phyloP scores from a whole-genome alignment of 2,888 invertebrate genomes.

The Cerastis rubricosa region DNA sequence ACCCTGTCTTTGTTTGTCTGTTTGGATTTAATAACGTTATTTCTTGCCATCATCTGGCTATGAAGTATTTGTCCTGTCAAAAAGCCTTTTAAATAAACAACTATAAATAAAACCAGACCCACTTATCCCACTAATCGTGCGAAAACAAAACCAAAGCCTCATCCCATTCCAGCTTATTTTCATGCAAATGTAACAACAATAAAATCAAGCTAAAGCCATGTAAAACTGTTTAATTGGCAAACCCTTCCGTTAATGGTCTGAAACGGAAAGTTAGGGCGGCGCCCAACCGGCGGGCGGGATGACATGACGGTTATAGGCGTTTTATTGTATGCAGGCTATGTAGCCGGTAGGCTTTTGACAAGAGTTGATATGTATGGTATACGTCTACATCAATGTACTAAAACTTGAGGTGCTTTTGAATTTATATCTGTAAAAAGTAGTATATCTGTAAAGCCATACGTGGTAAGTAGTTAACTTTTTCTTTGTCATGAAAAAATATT shows the following conservation, averaged over 20 bases:
- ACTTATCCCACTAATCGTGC: conserved; percentile 34
- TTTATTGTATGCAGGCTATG: conserved; percentile 43
- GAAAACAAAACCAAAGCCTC: conserved; percentile 27
- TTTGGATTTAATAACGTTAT: not conserved
- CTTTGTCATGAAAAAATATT: not conserved
- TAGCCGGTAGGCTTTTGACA: conserved; percentile 6
- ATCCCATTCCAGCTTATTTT: conserved; percentile 68
- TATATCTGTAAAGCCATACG: not conserved
- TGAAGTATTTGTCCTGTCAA: not conserved
- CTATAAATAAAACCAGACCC: not conserved
- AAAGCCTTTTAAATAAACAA: not conserved
- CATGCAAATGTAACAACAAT: conserved; percentile 78
- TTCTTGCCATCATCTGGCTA: too few relatives aligned
- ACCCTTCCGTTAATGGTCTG: conserved; percentile 71
- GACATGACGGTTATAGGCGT: conserved; percentile 46
- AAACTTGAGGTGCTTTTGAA: not conserved
- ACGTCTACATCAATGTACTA: not conserved
- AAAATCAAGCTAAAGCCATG: conserved; percentile 73
- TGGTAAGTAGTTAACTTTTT: not conserved
- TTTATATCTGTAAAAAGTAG: too few relatives aligned
- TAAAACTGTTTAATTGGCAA: conserved; percentile 79
- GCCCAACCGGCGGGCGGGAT: conserved; percentile 57
- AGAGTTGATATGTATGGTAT: not conserved
- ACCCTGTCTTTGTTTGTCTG: too few relatives aligned
- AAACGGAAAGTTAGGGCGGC: conserved; percentile 63